Evolutionary conservation across 1,140 invertebrate species (phyloP).

Genomic region (Cyclina sinensis): DNA sequence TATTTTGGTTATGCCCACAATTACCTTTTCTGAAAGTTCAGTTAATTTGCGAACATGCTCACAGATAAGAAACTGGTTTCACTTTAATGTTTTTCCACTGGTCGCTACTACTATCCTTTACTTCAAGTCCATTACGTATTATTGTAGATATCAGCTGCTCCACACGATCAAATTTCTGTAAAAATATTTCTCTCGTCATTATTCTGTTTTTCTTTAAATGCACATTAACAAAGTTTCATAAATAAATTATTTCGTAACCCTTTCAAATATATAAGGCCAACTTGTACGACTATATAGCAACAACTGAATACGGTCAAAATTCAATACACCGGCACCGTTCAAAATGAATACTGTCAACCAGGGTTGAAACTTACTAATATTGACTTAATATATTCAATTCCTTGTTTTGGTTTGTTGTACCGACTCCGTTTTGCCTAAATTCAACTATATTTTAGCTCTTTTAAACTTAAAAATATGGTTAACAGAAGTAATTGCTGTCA

Average conservation of each 20-base stretch:
- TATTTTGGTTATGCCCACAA: too few species aligned
- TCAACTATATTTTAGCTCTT: neutral
- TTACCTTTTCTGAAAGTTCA: too few species aligned
- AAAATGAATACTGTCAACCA: too few species aligned
- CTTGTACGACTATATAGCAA: too few species aligned
- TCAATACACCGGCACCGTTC: too few species aligned
- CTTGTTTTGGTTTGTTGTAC: neutral
- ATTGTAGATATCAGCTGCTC: neutral
- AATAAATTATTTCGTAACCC: neutral
- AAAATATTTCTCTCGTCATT: neutral
- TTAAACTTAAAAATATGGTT: too few species aligned
- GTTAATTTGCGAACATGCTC: too few species aligned
- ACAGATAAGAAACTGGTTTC: neutral
- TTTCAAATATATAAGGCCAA: neutral
- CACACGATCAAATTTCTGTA: slow-evolving; percentile 38
- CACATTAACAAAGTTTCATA: neutral
- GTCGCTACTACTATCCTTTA: neutral
- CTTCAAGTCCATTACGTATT: neutral
- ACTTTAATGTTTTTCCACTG: slow-evolving; percentile 26
- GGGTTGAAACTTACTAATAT: too few species aligned
- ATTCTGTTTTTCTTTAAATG: neutral
- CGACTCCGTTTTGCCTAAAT: too few species aligned
- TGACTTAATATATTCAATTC: too few species aligned
- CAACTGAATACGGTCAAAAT: too few species aligned
- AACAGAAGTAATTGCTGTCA: too few species aligned